A percentile compares a stretch with the other conserved stretches of the same genome.
These are phyloP conservation scores for Stichopus horrens DNA, from an alignment of 53 echinoderm and acorn worm species.

Conservation along the genomic window DNA sequence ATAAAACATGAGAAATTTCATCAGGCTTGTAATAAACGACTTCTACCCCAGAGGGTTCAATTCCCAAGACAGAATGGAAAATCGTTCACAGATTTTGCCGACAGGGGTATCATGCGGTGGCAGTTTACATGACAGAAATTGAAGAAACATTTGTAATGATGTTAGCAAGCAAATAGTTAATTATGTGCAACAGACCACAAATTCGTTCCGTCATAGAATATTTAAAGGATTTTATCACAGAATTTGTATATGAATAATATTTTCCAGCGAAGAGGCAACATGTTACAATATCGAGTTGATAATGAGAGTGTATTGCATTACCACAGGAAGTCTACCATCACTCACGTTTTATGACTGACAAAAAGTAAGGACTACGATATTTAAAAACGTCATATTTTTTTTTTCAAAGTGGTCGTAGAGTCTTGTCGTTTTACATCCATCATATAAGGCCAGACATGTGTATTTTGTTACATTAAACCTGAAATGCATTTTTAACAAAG, in stretches of 20 bases:
- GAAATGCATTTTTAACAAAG: too few species aligned
- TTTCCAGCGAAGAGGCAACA: too few species aligned
- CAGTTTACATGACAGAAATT: slow-evolving; percentile 17
- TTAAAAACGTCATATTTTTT: too few species aligned
- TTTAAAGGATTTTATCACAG: not conserved
- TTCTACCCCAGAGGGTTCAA: slow-evolving; percentile 20
- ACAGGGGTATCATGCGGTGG: slow-evolving; percentile 30
- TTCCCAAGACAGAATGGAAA: slow-evolving; percentile 32
- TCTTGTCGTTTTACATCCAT: too few species aligned
- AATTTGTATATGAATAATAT: not conserved
- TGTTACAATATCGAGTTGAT: too few species aligned
- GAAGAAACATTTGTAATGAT: slow-evolving; percentile 46
- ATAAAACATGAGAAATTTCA: slow-evolving; percentile 26
- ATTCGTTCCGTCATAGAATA: slow-evolving; percentile 19
- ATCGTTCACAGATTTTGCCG: slow-evolving; percentile 39
- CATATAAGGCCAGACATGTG: too few species aligned
- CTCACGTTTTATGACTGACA: too few species aligned
- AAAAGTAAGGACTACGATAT: too few species aligned
- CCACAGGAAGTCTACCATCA: too few species aligned
- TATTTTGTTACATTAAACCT: too few species aligned
- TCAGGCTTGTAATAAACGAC: slow-evolving; percentile 20
- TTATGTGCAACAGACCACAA: slow-evolving; percentile 43
- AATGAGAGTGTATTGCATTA: too few species aligned
- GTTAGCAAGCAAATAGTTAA: slow-evolving; percentile 42
- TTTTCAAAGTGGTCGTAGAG: too few species aligned